A percentile compares a stretch with the other conserved stretches of the same genome.
phyloP scores from a whole-genome alignment of 2,113 vertebrate genomes.

The Puma concolor region DNA sequence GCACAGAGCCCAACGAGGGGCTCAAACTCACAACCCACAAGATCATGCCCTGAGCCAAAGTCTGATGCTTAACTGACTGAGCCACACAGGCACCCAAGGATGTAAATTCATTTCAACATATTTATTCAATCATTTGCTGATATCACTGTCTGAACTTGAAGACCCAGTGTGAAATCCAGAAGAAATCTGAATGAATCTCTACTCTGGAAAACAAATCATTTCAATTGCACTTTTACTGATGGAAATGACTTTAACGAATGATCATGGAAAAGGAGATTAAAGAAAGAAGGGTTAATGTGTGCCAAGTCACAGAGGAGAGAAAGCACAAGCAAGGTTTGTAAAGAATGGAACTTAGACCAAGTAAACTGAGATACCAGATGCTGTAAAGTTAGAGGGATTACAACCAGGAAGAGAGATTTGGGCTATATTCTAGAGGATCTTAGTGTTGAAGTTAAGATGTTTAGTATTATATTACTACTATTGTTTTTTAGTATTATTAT shows the following conservation, averaged over 20 bases:
- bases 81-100: background rate
- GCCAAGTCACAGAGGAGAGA: background rate
- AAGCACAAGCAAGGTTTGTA: background rate
- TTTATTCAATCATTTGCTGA: background rate
- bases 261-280: background rate
- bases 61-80: too few relatives aligned
- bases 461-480: background rate
- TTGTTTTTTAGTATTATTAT: background rate
- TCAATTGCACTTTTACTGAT: background rate
- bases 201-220: background rate
- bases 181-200: background rate
- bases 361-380: background rate
- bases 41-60: too few relatives aligned
- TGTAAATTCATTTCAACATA: background rate
- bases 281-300: background rate
- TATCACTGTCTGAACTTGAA: background rate
- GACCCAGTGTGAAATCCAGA: background rate
- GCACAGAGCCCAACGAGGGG: too few relatives aligned
- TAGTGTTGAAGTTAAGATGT: background rate
- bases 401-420: background rate
- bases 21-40: too few relatives aligned
- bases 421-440: background rate
- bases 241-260: background rate
- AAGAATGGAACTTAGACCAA: background rate
- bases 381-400: background rate